phyloP scores from a whole-genome alignment of 2,113 vertebrate species.

The Todiramphus saurophagus region DNA sequence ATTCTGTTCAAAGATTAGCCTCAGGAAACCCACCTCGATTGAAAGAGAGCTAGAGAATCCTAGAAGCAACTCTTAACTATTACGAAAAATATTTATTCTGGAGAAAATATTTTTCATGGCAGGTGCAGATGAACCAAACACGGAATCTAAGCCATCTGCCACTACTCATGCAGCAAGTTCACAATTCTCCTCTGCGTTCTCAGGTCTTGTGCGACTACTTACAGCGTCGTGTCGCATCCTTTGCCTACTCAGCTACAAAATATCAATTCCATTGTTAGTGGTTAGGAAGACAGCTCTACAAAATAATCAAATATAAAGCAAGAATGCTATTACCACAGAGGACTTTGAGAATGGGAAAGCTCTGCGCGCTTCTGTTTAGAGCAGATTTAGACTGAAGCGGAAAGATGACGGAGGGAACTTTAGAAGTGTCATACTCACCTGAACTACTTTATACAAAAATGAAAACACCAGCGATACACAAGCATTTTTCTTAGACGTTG shows the following conservation, averaged over 20 bases:
- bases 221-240: background rate
- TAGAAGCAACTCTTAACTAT: background rate
- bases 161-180: background rate
- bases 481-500: constrained; percentile 97
- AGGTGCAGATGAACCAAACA: background rate
- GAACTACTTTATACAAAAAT: constrained; percentile 97
- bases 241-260: constrained; percentile 30
- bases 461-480: constrained; percentile 96
- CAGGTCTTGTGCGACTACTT: background rate
- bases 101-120: background rate
- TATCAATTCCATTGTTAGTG: background rate
- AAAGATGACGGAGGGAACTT: background rate
- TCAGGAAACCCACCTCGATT: background rate
- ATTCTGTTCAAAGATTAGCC: background rate
- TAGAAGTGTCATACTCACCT: constrained; percentile 75
- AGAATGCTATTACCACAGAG: background rate
- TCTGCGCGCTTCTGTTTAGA: rapidly evolving
- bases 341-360: rapidly evolving
- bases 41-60: background rate
- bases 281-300: background rate
- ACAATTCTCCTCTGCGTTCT: background rate
- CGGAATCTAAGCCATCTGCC: rapidly evolving
- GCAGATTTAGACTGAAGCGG: background rate
- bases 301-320: background rate
- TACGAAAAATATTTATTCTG: background rate